Percentiles rank a stretch among this genome's conserved stretches.
Conservation (phyloP, 2,113 vertebrate genomes). For the Alouatta palliata region DNA sequence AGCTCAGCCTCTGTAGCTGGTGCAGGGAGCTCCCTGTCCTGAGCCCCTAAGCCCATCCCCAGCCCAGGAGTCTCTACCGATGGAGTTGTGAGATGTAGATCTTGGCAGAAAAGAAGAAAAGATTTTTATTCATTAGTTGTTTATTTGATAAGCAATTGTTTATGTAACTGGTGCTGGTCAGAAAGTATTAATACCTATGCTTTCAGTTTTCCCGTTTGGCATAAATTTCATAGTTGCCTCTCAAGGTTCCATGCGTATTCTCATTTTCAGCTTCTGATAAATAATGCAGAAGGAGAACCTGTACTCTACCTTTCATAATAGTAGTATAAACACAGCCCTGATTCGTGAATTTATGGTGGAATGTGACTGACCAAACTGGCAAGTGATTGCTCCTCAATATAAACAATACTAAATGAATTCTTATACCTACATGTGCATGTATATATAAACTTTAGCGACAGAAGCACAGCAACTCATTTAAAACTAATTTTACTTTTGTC, state of each 20-base stretch:
- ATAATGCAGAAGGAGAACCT: neutral
- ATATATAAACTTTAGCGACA: neutral
- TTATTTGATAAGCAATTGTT: conserved; percentile 20
- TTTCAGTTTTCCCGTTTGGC: conserved; percentile 40
- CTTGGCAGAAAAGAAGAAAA: neutral
- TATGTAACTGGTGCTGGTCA: neutral
- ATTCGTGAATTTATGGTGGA: neutral
- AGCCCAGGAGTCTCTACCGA: neutral
- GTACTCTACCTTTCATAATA: neutral
- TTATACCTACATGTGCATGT: neutral
- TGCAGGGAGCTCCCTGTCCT: no score
- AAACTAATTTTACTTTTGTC: conserved; percentile 44
- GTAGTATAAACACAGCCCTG: neutral
- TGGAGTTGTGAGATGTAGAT: neutral
- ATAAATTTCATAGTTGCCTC: neutral
- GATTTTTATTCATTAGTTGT: neutral
- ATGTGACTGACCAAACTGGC: neutral
- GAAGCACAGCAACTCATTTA: neutral
- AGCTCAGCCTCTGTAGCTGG: neutral
- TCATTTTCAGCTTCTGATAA: neutral
- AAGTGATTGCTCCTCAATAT: neutral
- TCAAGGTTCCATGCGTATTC: neutral
- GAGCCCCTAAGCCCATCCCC: no score
- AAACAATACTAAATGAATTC: neutral
- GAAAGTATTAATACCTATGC: conserved; percentile 7